These are phyloP conservation scores for Luidia sarsii DNA, from an alignment of 53 echinoderm and acorn worm species.

Conservation along the genomic window DNA sequence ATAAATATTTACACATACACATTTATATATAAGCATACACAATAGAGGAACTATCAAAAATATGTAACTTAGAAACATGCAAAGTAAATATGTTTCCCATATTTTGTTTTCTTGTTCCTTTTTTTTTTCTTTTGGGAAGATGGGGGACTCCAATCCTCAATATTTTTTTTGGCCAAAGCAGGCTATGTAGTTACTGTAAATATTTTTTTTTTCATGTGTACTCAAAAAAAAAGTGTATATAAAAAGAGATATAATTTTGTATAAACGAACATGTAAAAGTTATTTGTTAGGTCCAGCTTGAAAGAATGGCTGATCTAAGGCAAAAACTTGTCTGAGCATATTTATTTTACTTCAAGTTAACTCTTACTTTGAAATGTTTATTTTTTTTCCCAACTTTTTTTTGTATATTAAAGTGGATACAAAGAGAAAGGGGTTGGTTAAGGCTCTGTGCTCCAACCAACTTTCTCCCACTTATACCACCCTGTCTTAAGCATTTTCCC, in stretches of 20 bases:
- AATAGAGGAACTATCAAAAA: neutral
- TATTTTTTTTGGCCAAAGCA: no score
- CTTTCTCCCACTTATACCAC: no score
- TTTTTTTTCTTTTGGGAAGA: no score
- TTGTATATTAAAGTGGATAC: neutral
- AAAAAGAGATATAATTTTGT: conserved; percentile 57
- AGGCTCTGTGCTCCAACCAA: no score
- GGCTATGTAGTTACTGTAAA: neutral
- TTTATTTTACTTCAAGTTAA: conserved; percentile 40
- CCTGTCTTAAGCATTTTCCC: no score
- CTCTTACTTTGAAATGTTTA: neutral
- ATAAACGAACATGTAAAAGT: conserved; percentile 29
- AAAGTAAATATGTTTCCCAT: neutral
- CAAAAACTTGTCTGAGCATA: no score
- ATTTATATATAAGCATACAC: conserved; percentile 6
- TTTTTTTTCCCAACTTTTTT: neutral
- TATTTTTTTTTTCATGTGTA: conserved; percentile 26
- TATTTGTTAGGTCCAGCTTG: no score
- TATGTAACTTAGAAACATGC: conserved; percentile 4
- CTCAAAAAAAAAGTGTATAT: conserved; percentile 3
- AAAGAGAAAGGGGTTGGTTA: no score
- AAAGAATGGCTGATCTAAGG: no score
- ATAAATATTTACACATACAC: conserved; percentile 11
- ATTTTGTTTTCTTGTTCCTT: neutral
- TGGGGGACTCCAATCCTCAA: no score